Base-by-base conservation (phyloP, 2,797 vertebrate genomes). In the Leucoraja ocellata region DNA sequence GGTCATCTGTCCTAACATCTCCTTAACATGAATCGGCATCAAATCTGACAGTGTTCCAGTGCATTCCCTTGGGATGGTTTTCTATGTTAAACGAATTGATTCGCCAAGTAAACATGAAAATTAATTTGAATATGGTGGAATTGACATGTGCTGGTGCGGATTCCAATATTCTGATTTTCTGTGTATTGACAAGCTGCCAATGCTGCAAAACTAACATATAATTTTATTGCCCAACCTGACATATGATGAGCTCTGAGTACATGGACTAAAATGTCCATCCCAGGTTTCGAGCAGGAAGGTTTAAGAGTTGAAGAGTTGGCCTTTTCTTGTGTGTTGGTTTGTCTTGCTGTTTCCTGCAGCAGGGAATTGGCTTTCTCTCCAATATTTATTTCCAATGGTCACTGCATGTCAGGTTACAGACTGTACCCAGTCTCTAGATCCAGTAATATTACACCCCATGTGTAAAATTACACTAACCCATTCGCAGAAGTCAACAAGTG, bases 161-260 rank as follows among this genome's bases (percentile, higher is more conserved):
- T 86, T 63, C 28, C 25, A 63, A 32, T 63, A 28, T 86, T 86
- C 28, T 2, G 83, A 32, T 28, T 28, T 86, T 58, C 4, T 86
- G 58, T 84, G 54, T 63, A 86, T 86, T 63, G 83, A 65, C 54
- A 63, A 65, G 28, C n/a, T 58, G 28, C n/a, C n/a, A 25, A 58
- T 63, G 25, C 63, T 84, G 63, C 25, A 86, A 28, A n/a, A 86
- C 63, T 86, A 58, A 63, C 83, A 54, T 54, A 5, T 54, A 86
- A 86, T 63, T 63, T 86, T 86, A 86, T 86, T 86, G 58, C 8
- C 83, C n/a, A 58, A 63, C 83, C 58, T 86, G 83, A n/a, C 63
- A n/a, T 86, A 58, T 86, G n/a, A 61, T 61, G 54, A 28, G n/a
- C 61, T 63, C 83, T 86, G 63, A 63, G 63, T n/a, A 28, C 58